A percentile compares a stretch with the other conserved stretches of the same genome.
Evolutionary conservation across 2,797 vertebrate species (phyloP).

Genomic region (Rhinogobio ventralis): DNA sequence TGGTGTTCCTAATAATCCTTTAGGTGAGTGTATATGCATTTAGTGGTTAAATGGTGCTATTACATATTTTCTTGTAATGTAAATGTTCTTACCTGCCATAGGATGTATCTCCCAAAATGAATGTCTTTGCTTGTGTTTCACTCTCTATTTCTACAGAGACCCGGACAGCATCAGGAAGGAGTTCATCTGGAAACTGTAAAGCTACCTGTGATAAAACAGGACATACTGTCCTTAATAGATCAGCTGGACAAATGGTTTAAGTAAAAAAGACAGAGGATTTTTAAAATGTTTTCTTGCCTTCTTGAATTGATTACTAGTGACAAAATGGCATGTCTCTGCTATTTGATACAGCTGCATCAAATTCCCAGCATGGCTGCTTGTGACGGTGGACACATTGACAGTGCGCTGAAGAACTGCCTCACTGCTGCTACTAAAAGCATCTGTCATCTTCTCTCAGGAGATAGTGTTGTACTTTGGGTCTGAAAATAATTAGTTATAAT

Average conservation of each 20-base stretch:
- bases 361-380: conserved; percentile 57
- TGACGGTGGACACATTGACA: conserved; percentile 54
- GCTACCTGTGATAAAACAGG: conserved; percentile 81
- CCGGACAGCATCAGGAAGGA: conserved; percentile 82
- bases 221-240: neutral
- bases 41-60: neutral
- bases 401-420: conserved; percentile 78
- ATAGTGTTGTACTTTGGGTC: neutral
- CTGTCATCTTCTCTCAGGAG: conserved; percentile 73
- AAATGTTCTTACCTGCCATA: conserved; percentile 87
- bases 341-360: conserved; percentile 83
- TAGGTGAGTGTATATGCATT: no score
- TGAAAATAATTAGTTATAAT: neutral
- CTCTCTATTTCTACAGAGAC: conserved; percentile 83
- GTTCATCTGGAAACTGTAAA: conserved; percentile 93
- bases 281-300: conserved; percentile 72
- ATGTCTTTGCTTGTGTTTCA: conserved; percentile 76
- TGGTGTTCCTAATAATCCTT: no score
- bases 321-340: conserved; percentile 79
- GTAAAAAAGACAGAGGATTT: neutral
- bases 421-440: conserved; percentile 83
- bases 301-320: conserved; percentile 71
- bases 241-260: neutral
- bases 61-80: neutral
- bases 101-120: conserved; percentile 91